These are phyloP conservation scores for Drosophila ercepeae DNA, from an alignment of 1,140 invertebrate species.

Conservation along the genomic window DNA sequence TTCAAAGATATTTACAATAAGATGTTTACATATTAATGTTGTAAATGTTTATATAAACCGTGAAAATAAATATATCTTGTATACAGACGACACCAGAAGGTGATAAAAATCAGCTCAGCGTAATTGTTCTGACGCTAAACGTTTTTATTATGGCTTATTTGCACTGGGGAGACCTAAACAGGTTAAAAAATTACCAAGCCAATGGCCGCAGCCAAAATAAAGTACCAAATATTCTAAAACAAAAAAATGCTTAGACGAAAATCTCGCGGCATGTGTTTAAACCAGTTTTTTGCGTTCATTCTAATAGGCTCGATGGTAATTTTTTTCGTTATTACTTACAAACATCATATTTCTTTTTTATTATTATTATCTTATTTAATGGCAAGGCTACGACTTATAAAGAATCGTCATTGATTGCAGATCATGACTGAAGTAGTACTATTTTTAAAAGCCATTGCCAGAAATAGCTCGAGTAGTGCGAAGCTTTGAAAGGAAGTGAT, in stretches of 20 bases:
- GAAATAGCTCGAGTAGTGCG: slow-evolving; percentile 1
- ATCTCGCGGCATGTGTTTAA: slow-evolving; percentile 18
- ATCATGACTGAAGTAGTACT: slow-evolving; percentile 57
- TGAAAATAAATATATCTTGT: slow-evolving; percentile 27
- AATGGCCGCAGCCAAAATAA: slow-evolving; percentile 48
- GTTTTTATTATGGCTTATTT: slow-evolving; percentile 42
- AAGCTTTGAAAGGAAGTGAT: slow-evolving; percentile 41
- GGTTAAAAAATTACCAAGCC: slow-evolving; percentile 53
- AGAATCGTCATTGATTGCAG: slow-evolving; percentile 4
- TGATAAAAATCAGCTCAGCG: slow-evolving; percentile 45
- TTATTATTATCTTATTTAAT: not conserved
- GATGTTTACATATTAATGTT: not conserved
- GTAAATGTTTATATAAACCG: not conserved
- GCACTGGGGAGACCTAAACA: slow-evolving; percentile 42
- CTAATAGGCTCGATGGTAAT: slow-evolving; percentile 11
- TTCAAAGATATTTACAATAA: too few species aligned
- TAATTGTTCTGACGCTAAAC: slow-evolving; percentile 48
- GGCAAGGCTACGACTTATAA: not conserved
- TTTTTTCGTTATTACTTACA: not conserved
- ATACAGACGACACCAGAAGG: slow-evolving; percentile 37
- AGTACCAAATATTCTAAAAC: slow-evolving; percentile 38
- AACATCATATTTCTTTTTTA: not conserved
- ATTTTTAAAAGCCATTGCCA: slow-evolving; percentile 71
- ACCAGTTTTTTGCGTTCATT: slow-evolving; percentile 30
- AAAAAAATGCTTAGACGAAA: slow-evolving; percentile 26